phyloP scores from a whole-genome alignment of 2,888 invertebrate genomes.

The Drosophila yooni region DNA sequence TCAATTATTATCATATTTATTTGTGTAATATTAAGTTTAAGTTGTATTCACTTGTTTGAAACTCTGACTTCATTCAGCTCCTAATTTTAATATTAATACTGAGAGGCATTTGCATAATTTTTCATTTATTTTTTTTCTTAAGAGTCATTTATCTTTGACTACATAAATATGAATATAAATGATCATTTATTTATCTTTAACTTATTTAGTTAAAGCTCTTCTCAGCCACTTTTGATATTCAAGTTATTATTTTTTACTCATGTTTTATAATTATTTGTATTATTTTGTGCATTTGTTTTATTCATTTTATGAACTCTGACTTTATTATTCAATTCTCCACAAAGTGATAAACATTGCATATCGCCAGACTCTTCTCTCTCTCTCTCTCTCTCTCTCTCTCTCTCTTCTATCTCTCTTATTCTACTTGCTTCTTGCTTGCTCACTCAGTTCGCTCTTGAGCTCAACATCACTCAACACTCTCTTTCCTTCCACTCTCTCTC shows the following conservation, averaged over 20 bases:
- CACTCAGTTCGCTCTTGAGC: slow-evolving; percentile 18
- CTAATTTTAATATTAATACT: no score
- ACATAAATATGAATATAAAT: no score
- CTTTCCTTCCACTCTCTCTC: not conserved
- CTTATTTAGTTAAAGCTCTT: not conserved
- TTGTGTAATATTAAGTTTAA: not conserved
- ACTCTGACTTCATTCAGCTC: not conserved
- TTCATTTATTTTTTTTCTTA: no score
- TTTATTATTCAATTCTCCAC: not conserved
- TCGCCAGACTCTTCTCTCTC: not conserved
- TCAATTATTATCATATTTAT: no score
- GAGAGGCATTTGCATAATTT: no score
- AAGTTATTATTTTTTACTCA: not conserved
- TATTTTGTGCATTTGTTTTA: not conserved
- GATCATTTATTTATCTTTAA: not conserved
- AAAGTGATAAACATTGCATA: not conserved
- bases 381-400: not conserved
- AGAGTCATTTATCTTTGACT: not conserved
- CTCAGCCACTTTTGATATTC: no score
- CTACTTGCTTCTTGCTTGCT: not conserved
- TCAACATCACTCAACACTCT: slow-evolving; percentile 39
- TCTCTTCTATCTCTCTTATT: not conserved
- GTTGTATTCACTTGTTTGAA: not conserved
- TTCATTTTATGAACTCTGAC: not conserved
- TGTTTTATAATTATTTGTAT: not conserved